phyloP scores from a whole-genome alignment of 2,113 vertebrate genomes.

The Ameiurus melas region DNA sequence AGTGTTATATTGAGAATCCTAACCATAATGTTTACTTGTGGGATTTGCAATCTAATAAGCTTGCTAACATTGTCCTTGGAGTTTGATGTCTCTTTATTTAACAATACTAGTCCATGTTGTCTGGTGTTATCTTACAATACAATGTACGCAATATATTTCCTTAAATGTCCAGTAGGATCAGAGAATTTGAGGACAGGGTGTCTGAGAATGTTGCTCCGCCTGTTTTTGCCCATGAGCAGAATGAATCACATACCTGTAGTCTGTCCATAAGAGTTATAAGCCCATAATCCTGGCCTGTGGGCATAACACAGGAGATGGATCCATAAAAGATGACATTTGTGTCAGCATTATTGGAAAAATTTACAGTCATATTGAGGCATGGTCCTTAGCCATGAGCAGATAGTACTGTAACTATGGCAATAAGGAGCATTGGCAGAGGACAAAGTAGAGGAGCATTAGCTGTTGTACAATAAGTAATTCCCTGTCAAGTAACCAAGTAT shows the following conservation, averaged over 20 bases:
- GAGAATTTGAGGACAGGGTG: background rate
- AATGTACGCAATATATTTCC: background rate
- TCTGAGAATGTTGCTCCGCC: constrained; percentile 13
- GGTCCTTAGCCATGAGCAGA: background rate
- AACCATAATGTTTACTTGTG: background rate
- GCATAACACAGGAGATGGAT: constrained; percentile 38
- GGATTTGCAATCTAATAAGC: background rate
- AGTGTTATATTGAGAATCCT: background rate
- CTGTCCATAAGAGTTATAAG: constrained; percentile 43
- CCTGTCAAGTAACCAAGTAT: constrained; percentile 23
- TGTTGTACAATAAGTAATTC: constrained; percentile 14
- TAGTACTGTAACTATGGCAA: constrained; percentile 40
- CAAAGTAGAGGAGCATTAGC: background rate
- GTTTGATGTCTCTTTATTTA: background rate
- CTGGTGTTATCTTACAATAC: background rate
- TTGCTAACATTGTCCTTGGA: background rate
- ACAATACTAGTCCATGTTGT: background rate
- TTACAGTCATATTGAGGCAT: constrained; percentile 29
- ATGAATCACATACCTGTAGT: constrained; percentile 40
- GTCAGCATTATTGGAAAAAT: constrained; percentile 52
- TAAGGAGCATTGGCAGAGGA: constrained; percentile 1
- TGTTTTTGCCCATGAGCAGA: background rate
- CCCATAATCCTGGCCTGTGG: constrained; percentile 39
- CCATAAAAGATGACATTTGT: constrained; percentile 48
- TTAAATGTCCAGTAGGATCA: constrained; percentile 9